A percentile compares a stretch with the other conserved stretches of the same genome.
Conservation (phyloP, 2,888 invertebrate genomes). For the Synanthedon myopaeformis region DNA sequence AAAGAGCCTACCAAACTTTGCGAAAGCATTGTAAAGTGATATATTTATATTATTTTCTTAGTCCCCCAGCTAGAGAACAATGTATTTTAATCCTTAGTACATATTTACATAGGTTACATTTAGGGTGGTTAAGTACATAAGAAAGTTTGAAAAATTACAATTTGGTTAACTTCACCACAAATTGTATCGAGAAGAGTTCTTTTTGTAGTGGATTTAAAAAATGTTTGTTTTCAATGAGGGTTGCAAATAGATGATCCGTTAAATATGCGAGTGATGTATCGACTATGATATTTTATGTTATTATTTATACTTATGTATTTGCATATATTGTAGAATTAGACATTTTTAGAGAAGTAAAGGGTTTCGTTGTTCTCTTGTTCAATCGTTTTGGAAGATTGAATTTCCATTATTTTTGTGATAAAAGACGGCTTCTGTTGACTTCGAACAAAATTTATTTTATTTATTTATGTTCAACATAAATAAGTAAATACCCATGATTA, state of each 20-base stretch:
- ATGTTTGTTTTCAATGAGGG: conserved; percentile 25
- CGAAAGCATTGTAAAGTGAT: conserved; percentile 58
- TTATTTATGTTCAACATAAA: too few species aligned
- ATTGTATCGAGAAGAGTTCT: conserved; percentile 3
- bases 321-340: too few species aligned
- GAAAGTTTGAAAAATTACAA: conserved; percentile 53
- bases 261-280: background rate
- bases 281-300: too few species aligned
- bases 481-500: too few species aligned
- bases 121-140: conserved; percentile 24
- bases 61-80: conserved; percentile 39
- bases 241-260: background rate
- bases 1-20: conserved; percentile 55
- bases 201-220: conserved; percentile 29
- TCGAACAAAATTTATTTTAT: too few species aligned
- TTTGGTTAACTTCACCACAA: conserved; percentile 36
- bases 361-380: too few species aligned
- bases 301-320: too few species aligned
- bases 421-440: too few species aligned
- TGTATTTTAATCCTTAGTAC: conserved; percentile 38
- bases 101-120: conserved; percentile 9
- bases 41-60: conserved; percentile 62
- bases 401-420: too few species aligned
- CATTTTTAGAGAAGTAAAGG: too few species aligned
- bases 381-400: too few species aligned